These are phyloP conservation scores for Gobiocypris rarus DNA, from an alignment of 2,113 vertebrate genomes.

Conservation along the genomic window DNA sequence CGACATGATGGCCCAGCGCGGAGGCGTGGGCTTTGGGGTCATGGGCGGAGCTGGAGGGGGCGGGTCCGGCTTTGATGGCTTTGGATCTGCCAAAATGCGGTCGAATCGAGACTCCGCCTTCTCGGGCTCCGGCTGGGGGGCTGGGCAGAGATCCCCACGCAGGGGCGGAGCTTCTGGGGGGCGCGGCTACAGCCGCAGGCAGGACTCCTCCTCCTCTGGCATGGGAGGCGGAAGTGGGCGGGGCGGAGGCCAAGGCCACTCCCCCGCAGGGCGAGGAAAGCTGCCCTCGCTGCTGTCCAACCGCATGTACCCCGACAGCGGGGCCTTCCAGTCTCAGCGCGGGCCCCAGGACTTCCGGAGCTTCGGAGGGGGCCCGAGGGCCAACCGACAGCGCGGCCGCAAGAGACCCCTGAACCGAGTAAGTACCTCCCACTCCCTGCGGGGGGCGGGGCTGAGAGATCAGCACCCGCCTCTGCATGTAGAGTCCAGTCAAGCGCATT, in stretches of 20 bases:
- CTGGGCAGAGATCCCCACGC: slow-evolving; percentile 66
- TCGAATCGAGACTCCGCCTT: slow-evolving; percentile 81
- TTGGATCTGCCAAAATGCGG: slow-evolving; percentile 81
- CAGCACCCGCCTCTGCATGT: not conserved
- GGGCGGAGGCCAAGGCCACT: slow-evolving; percentile 70
- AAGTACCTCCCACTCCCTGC: slow-evolving; percentile 71
- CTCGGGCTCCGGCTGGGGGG: slow-evolving; percentile 64
- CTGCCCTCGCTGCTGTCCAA: slow-evolving; percentile 92
- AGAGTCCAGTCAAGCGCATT: not conserved
- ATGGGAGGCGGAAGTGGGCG: slow-evolving; percentile 73
- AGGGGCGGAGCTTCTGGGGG: slow-evolving; percentile 75
- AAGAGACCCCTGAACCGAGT: slow-evolving; percentile 86
- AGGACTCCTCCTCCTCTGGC: slow-evolving; percentile 76
- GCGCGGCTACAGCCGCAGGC: slow-evolving; percentile 77
- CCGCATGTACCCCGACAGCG: slow-evolving; percentile 83
- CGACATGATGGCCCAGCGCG: slow-evolving; percentile 75
- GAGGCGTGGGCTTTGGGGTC: slow-evolving; percentile 66
- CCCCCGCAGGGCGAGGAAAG: slow-evolving; percentile 82
- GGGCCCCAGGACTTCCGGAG: slow-evolving; percentile 85
- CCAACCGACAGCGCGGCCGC: slow-evolving; percentile 86
- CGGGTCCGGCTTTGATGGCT: slow-evolving; percentile 78
- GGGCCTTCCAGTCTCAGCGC: slow-evolving; percentile 73
- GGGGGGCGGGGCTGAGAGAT: slow-evolving; percentile 23
- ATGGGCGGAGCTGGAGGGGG: slow-evolving; percentile 69
- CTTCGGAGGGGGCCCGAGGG: slow-evolving; percentile 83